Evolutionary conservation across 2,888 invertebrate genomes (phyloP).

Genomic region (Chironomus riparius): DNA sequence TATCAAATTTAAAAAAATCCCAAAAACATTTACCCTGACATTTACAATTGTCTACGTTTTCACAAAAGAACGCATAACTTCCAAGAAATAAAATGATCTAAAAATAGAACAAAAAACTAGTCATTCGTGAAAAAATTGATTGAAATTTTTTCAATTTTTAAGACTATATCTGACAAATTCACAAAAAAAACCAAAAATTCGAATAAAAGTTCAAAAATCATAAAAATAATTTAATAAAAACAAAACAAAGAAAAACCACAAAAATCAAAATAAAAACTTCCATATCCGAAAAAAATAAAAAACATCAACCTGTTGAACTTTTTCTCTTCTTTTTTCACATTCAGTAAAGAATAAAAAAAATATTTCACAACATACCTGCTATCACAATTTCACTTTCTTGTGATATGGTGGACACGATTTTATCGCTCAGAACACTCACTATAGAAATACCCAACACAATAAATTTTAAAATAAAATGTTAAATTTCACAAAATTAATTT

Average conservation of each 20-base stretch:
- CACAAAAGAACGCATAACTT: no score
- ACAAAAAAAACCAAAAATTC: background rate
- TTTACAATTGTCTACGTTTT: no score
- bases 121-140: no score
- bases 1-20: no score
- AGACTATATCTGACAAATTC: background rate
- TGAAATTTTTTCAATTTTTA: background rate
- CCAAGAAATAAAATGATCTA: no score
- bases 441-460: background rate
- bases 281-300: background rate
- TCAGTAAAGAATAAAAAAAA: no score
- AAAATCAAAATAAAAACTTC: no score
- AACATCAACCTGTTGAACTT: slow-evolving; percentile 16
- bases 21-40: no score
- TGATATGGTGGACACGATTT: slow-evolving; percentile 3
- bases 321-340: background rate
- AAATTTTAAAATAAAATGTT: background rate
- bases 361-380: slow-evolving; percentile 5
- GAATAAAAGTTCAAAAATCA: no score
- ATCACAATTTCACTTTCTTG: slow-evolving; percentile 23
- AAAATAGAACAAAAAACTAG: no score
- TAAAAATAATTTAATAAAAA: no score
- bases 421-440: background rate
- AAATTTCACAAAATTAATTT: background rate
- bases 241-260: no score